These are phyloP conservation scores for Cephalopachus bancanus DNA, from an alignment of 2,797 vertebrate genomes.

Conservation along the genomic window DNA sequence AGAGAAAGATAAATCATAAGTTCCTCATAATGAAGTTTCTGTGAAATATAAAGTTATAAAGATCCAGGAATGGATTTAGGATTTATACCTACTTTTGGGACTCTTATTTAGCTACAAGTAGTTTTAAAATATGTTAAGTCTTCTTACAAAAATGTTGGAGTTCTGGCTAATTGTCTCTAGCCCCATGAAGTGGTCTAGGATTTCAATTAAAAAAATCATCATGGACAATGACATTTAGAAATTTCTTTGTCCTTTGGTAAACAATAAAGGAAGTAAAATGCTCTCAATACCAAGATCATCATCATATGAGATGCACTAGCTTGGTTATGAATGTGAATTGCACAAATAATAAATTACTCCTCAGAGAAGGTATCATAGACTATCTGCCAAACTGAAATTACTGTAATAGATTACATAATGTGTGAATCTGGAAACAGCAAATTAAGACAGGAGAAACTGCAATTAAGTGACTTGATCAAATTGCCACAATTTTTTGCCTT, in stretches of 20 bases:
- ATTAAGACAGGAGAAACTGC: background rate
- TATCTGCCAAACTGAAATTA: background rate
- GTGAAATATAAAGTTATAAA: constrained; percentile 41
- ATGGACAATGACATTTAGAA: background rate
- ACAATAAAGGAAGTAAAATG: background rate
- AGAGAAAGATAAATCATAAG: background rate
- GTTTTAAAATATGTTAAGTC: background rate
- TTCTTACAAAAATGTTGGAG: background rate
- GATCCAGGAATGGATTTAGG: background rate
- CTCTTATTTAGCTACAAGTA: background rate
- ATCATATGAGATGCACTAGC: background rate
- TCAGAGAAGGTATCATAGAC: background rate
- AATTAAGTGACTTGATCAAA: background rate
- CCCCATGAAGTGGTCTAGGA: background rate
- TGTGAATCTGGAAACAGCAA: background rate
- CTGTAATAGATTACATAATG: background rate
- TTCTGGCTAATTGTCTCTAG: background rate
- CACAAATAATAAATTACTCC: background rate
- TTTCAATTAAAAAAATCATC: constrained; percentile 28
- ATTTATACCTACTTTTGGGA: background rate
- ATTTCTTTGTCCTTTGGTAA: constrained; percentile 8
- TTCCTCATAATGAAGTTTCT: background rate
- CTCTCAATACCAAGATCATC: background rate
- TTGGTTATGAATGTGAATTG: background rate
- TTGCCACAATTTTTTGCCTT: background rate